These are phyloP conservation scores for Trididemnum nubilum DNA, from an alignment of 23 tunicate genomes.

Conservation along the genomic window DNA sequence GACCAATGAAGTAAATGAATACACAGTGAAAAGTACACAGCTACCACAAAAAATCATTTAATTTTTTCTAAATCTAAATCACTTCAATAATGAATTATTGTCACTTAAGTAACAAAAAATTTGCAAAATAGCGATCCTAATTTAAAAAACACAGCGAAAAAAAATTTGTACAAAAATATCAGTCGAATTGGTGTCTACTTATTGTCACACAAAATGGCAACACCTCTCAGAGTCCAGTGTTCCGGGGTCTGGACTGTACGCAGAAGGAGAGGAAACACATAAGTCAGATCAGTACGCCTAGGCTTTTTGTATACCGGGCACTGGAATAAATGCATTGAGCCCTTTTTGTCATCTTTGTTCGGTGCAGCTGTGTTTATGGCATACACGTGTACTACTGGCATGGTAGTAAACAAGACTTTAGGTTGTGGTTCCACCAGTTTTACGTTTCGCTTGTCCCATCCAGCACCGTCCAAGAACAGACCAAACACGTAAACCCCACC, in stretches of 20 bases:
- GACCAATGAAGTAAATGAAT: no score
- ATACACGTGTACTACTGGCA: conserved; percentile 99
- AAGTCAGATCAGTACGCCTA: conserved; percentile 95
- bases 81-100: no score
- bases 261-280: conserved; percentile 76
- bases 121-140: no score
- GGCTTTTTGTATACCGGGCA: conserved; percentile 99
- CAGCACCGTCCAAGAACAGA: conserved; percentile 97
- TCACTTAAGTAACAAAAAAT: no score
- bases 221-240: conserved; percentile 98
- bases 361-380: conserved; percentile 90
- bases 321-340: conserved; percentile 58
- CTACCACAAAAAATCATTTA: no score
- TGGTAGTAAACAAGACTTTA: conserved; percentile 88
- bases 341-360: conserved; percentile 55
- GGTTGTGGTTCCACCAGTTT: conserved; percentile 88
- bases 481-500: conserved; percentile 99
- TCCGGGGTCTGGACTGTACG: conserved; percentile 86
- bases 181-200: no score
- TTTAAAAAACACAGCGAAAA: no score
- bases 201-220: conserved; percentile 97
- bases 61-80: no score
- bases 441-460: conserved; percentile 95
- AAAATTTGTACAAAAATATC: no score
- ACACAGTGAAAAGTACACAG: no score